A percentile compares a stretch with the other conserved stretches of the same genome.
Evolutionary conservation across 2,113 vertebrate species (phyloP).

Genomic region (Chloropsis cyanopogon): DNA sequence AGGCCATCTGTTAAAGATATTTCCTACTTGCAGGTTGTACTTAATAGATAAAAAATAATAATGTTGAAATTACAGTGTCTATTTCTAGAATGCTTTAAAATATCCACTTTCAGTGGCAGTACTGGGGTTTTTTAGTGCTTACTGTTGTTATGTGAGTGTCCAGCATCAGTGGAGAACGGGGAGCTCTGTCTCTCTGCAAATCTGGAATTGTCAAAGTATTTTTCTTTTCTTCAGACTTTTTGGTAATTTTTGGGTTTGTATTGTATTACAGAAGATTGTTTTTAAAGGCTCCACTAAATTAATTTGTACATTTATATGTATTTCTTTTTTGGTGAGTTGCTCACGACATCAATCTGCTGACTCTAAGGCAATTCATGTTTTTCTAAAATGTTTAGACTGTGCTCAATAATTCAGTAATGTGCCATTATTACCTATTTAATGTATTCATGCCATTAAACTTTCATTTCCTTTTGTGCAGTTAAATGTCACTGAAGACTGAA

Average conservation of each 20-base stretch:
- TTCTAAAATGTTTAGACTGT: neutral
- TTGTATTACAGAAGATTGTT: neutral
- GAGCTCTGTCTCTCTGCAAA: neutral
- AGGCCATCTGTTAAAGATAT: neutral
- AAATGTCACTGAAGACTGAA: slow-evolving; percentile 21
- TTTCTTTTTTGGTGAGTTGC: neutral
- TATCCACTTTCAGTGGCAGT: neutral
- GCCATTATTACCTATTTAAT: slow-evolving; percentile 13
- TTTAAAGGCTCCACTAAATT: neutral
- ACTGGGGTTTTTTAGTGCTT: neutral
- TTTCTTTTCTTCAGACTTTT: neutral
- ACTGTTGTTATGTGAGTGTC: neutral
- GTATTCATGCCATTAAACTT: slow-evolving; percentile 33
- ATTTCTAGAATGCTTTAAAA: neutral
- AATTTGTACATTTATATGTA: neutral
- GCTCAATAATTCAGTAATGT: slow-evolving; percentile 8
- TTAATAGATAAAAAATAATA: neutral
- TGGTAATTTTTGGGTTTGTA: neutral
- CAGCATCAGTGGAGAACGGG: neutral
- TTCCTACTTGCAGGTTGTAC: neutral
- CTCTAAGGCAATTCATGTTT: neutral
- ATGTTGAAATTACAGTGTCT: neutral
- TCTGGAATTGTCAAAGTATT: neutral
- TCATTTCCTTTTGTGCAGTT: slow-evolving; percentile 2
- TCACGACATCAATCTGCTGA: neutral